Base-by-base conservation (phyloP, 1,140 invertebrate genomes). In the Harpegnathos saltator region DNA sequence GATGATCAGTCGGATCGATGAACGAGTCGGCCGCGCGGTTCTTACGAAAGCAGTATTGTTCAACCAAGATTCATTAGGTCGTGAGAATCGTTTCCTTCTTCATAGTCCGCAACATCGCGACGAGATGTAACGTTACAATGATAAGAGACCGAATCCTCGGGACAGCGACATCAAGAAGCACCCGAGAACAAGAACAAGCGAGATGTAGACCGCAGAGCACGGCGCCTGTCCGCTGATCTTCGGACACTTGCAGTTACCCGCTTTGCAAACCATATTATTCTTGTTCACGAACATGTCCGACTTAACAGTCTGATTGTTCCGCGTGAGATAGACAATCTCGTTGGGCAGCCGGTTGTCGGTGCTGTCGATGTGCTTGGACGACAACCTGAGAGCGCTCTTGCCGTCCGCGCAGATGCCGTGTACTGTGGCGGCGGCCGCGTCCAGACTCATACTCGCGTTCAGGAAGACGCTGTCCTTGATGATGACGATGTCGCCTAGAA, bases 261-360 rank as follows among this genome's bases (percentile, higher is more conserved):
- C 91, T 15, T 87, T 91, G 52, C 91, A 92, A 0, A 92, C 90
- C 1, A 85, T 92, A 19, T 92, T 92, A 29, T 92, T 91, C 0
- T 33, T 75, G 75, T 78, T 59, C 1, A 19, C 75, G 50, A 83
- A 73, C 4, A 12, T 84, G 58, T 48, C 54, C 17, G 9, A 33
- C 38, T 3, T 26, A 5, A 33, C 26, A 0, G 12, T 9, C n/a
- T 58, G 48, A 50, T 52, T 82, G 22, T 78, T 83, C n/a, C 66
- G 71, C 1, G 82, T 86, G 38, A 44, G 65, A 44, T 92, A 92
- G 58, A 88, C 84, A 38, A 92, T 92, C 50, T 91, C 90, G 0
- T 85, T 92, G 0, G 91, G 91, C 50, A 91, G 52, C 73, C 82
- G 84, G 71, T 92, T 92, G 17, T 78, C 61, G 24, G 63, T 63